Base-by-base conservation (phyloP, 2,797 vertebrate genomes). In the Chelmon rostratus region DNA sequence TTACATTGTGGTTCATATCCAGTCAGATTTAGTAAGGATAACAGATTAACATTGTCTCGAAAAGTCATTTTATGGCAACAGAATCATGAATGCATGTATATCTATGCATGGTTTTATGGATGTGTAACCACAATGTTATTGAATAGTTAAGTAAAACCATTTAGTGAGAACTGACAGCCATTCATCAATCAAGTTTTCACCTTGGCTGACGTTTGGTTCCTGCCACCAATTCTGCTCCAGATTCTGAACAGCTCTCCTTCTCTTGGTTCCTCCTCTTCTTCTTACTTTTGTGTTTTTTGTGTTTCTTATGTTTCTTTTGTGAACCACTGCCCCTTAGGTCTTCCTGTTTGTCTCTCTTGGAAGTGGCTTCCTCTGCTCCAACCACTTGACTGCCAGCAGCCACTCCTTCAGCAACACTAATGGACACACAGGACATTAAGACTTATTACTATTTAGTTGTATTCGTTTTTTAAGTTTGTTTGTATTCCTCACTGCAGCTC, bases 231-330 rank as follows among this genome's bases (percentile, higher is more conserved):
- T 94, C 94, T 0, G 74, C 50, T 1, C 66, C 91, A 0, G 90
- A 92, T 47, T 94, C 95, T 0, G 91, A 92, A 18, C 92, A 94
- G 86, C 92, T 94, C 0, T 90, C 89, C 77, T 90, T 92, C 5
- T 88, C 69, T 38, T 79, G 61, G 50, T 86, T 90, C 67, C 40
- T 90, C 77, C 40, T 95, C 72, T 94, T 95, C 86, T 94, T 95
- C 77, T 95, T 95, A 52, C 90, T 95, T 82, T 94, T 96, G 83
- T 95, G 93, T 69, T 94, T 95, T 84, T 96, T 96, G 84, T 95
- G 95, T 80, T 95, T 96, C 84, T 95, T 96, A 1, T 90, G 91
- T 78, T 93, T 96, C 79, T 88, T 95, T 2, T 87, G 90, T 3
- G 90, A 87, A 0, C 74, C 69, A 3, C 66, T 76, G 23, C 56